These are phyloP conservation scores for Botrylloides violaceus DNA, from an alignment of 23 tunicate species.

Conservation along the genomic window DNA sequence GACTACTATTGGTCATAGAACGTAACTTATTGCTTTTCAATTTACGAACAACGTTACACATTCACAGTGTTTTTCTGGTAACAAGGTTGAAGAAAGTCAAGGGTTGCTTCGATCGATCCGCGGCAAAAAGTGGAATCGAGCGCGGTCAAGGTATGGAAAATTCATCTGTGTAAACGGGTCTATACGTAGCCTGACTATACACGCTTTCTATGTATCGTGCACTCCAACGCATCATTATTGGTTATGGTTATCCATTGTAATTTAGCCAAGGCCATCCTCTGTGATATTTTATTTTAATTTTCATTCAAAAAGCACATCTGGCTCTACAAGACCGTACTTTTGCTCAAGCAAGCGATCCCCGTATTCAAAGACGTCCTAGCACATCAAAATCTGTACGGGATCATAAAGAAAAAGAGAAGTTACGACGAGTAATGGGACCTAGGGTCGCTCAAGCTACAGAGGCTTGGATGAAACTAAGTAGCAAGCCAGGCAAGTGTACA, in stretches of 20 bases:
- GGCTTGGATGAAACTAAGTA: slow-evolving; percentile 75
- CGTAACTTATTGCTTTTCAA: not conserved
- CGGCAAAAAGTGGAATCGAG: not conserved
- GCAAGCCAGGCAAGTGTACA: slow-evolving; percentile 34
- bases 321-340: no score
- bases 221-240: no score
- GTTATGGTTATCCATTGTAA: no score
- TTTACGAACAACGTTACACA: not conserved
- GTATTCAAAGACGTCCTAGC: not conserved
- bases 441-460: slow-evolving; percentile 72
- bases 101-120: slow-evolving; percentile 47
- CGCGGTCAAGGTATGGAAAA: no score
- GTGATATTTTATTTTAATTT: no score
- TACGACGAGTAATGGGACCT: slow-evolving; percentile 28
- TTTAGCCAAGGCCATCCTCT: no score
- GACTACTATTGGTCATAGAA: no score
- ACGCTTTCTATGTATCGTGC: no score
- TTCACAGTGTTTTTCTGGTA: slow-evolving; percentile 70
- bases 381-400: not conserved
- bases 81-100: slow-evolving; percentile 52
- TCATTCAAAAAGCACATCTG: no score
- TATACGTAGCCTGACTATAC: no score
- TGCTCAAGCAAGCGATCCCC: no score
- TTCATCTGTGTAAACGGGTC: no score
- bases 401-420: not conserved